Evolutionary conservation across 2,113 vertebrate species (phyloP), one percentile per base, ranked within the genome.

Genomic region (Clarias macrocephalus): DNA sequence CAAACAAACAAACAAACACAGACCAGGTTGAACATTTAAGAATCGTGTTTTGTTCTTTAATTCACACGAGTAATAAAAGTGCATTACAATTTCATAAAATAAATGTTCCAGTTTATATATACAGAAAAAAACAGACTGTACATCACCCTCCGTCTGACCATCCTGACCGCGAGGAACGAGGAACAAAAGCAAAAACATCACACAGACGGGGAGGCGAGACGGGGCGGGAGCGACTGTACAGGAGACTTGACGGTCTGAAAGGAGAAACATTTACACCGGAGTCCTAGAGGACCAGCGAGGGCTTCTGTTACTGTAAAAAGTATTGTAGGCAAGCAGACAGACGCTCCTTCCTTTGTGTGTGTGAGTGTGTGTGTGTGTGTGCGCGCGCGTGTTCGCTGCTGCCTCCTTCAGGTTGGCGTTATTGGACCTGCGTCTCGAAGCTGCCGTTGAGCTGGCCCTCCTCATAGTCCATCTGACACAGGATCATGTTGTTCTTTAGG

Each of bases 41-140:
- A 95, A 95, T 97, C 96, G 73, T 77, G 75, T 87, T 87, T 87
- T 87, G 48, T 88, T 86, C 57, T 96, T 99, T 99, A 99, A 99
- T 98, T 98, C 97, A 99, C 98, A 99, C 97, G 97, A 97, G 98
- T 99, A 99, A 99, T 99, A 99, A 99, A 99, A 99, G 97, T 96
- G 97, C 98, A 98, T 98, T 98, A 99, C 98, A 98, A 96, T 98
- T 96, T 99, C 97, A 99, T 99, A 99, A 99, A 99, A 99, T 99
- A 99, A 99, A 99, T 99, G 98, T 99, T 99, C 97, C 97, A 97
- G 97, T 99, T 99, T 99, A 99, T 96, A 96, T 98, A 60, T 80
- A 80, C 56, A 80, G 57, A 99, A 96, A 98, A 93, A 95, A 98
- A 98, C 97, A 96, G 96, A 98, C 97, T 99, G 98, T 99, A 99